Conservation (phyloP, 2,113 vertebrate genomes). For the Grallaria varia region DNA sequence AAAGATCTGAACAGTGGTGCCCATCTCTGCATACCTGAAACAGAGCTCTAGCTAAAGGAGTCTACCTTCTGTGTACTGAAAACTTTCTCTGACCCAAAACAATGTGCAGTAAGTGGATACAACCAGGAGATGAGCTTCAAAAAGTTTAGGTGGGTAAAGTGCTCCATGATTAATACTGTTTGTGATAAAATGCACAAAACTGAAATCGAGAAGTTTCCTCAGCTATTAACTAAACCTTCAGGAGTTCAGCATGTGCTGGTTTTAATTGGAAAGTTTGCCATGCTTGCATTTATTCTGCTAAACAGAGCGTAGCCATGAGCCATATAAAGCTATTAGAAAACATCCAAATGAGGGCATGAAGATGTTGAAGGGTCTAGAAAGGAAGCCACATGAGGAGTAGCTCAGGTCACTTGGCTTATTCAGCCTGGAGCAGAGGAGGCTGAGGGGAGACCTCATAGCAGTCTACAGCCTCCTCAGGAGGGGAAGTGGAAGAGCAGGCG, state of each 20-base stretch:
- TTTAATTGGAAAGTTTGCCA: not conserved
- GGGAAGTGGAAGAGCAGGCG: not conserved
- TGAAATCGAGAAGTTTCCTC: not conserved
- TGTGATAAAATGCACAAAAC: not conserved
- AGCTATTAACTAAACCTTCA: not conserved
- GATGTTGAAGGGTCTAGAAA: not conserved
- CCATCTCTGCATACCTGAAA: not conserved
- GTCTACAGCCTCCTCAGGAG: accelerated
- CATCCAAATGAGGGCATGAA: not conserved
- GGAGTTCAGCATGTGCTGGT: not conserved
- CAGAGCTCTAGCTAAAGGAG: not conserved
- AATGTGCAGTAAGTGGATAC: not conserved
- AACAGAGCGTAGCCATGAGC: not conserved
- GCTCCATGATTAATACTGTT: not conserved
- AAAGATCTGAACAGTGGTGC: not conserved
- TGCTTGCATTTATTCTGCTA: not conserved
- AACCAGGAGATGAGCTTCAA: not conserved
- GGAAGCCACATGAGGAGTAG: not conserved
- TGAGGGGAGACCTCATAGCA: not conserved
- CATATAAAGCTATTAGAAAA: not conserved
- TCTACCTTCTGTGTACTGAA: not conserved
- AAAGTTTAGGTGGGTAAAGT: not conserved
- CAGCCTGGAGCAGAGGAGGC: not conserved
- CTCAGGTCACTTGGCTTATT: not conserved
- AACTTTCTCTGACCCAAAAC: not conserved